Percentiles rank a stretch among this genome's conserved stretches.
These are phyloP conservation scores for Nematolebias whitei DNA, from an alignment of 2,113 vertebrate genomes.

Conservation along the genomic window DNA sequence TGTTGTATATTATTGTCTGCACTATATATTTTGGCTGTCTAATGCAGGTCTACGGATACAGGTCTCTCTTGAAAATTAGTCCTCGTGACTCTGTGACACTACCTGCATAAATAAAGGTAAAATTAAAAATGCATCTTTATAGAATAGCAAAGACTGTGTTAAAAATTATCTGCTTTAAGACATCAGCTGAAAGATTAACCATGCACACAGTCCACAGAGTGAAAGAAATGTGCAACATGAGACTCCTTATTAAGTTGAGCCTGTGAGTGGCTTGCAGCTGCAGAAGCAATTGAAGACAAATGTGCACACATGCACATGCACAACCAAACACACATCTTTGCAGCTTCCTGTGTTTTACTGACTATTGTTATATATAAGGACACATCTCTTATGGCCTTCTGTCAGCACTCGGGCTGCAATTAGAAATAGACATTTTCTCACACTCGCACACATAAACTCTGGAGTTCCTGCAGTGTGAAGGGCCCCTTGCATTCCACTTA, in stretches of 20 bases:
- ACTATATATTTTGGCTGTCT: no score
- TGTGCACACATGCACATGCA: constrained; percentile 14
- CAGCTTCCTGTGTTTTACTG: constrained; percentile 68
- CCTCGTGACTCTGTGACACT: no score
- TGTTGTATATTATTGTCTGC: no score
- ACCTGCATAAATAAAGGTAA: no score
- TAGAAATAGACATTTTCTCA: constrained; percentile 60
- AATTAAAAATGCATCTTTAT: not conserved
- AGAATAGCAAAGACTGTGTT: not conserved
- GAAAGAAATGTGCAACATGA: constrained; percentile 64
- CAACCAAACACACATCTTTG: constrained; percentile 35
- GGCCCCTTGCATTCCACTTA: constrained; percentile 43
- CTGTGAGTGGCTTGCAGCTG: constrained; percentile 62
- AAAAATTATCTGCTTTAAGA: constrained; percentile 51
- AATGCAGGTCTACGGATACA: no score
- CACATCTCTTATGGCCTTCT: constrained; percentile 48
- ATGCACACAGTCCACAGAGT: constrained; percentile 49
- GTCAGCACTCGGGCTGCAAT: constrained; percentile 50
- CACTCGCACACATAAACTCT: constrained; percentile 27
- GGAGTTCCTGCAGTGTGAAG: constrained; percentile 52
- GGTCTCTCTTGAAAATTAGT: no score
- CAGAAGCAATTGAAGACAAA: constrained; percentile 58
- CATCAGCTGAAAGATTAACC: constrained; percentile 23
- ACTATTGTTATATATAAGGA: constrained; percentile 68
- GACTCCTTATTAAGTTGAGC: constrained; percentile 57